phyloP scores from a whole-genome alignment of 2,888 invertebrate genomes.

The Acleris holmiana region DNA sequence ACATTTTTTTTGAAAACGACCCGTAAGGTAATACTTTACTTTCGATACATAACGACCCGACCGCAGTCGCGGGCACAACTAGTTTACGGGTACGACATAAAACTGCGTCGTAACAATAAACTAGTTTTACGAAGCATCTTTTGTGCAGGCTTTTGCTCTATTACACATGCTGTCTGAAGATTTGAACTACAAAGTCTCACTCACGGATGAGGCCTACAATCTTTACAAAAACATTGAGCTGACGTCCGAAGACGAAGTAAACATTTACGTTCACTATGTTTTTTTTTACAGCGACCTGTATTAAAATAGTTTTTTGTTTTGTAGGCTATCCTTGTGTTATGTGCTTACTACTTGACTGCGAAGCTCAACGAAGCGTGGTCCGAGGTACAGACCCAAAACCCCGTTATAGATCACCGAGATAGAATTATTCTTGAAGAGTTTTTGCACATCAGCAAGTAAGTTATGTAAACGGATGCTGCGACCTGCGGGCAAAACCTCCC shows the following conservation, averaged over 20 bases:
- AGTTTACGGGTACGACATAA: no score
- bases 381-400: conserved; percentile 52
- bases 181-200: conserved; percentile 56
- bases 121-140: not conserved
- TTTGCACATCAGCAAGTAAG: conserved; percentile 57
- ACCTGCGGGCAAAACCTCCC: no score
- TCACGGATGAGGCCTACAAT: conserved; percentile 71
- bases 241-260: conserved; percentile 65
- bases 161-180: conserved; percentile 70
- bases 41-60: no score
- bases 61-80: no score
- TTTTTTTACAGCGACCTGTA: no score
- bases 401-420: conserved; percentile 52
- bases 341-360: conserved; percentile 66
- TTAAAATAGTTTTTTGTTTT: conserved; percentile 15
- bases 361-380: conserved; percentile 68
- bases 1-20: no score
- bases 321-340: conserved; percentile 62
- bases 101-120: no score
- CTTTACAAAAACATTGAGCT: conserved; percentile 69
- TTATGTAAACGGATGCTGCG: not conserved
- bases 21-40: no score
- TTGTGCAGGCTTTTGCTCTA: conserved; percentile 61
- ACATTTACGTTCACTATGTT: not conserved
- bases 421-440: conserved; percentile 59